Conservation (phyloP, 2,113 vertebrate species). For the Corythaeola cristata region DNA sequence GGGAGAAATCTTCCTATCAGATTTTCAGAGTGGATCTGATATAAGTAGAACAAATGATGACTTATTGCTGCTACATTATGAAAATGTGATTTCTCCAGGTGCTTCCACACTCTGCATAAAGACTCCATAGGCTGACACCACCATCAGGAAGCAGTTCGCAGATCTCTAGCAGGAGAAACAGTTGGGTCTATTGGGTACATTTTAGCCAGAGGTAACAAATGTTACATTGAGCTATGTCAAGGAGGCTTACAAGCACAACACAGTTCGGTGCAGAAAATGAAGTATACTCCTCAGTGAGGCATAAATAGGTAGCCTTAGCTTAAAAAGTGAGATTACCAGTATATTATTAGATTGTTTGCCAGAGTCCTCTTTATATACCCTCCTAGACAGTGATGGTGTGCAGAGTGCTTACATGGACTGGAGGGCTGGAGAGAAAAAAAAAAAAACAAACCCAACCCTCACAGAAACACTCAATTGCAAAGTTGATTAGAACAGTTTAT, state of each 20-base stretch:
- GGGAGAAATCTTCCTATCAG: constrained; percentile 55
- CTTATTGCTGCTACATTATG: constrained; percentile 47
- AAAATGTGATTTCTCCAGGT: constrained; percentile 59
- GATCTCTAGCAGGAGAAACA: not conserved
- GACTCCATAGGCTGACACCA: not conserved
- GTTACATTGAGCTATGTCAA: not conserved
- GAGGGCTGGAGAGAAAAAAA: not conserved
- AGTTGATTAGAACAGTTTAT: not conserved
- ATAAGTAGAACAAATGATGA: constrained; percentile 48
- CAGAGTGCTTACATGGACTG: not conserved
- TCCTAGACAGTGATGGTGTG: not conserved
- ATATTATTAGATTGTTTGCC: not conserved
- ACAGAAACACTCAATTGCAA: not conserved
- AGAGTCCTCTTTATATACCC: not conserved
- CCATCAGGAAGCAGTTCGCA: not conserved
- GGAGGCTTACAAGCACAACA: not conserved
- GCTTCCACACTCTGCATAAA: not conserved
- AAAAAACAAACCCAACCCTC: not conserved
- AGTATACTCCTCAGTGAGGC: not conserved
- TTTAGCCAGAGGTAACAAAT: not conserved
- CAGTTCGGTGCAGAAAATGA: not conserved
- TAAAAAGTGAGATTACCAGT: not conserved
- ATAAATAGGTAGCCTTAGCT: not conserved
- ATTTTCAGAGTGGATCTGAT: constrained; percentile 42
- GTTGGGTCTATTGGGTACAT: not conserved